Evolutionary conservation across 2,113 vertebrate species (phyloP), one percentile per base, ranked within the genome.

Genomic region (Malurus cyaneus): DNA sequence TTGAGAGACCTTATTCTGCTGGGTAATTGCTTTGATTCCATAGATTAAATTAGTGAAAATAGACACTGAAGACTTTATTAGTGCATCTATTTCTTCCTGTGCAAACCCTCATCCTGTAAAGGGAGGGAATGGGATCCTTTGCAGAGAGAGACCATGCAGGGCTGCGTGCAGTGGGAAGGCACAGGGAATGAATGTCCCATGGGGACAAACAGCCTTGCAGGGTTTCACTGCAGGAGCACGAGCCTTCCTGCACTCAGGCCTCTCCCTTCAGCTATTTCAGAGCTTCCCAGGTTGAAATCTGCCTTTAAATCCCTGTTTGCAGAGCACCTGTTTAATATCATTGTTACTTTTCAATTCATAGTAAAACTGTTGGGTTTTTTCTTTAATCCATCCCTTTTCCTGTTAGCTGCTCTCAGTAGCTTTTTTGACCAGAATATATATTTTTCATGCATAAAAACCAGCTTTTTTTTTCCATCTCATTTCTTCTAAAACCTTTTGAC

Each of bases 311-410:
- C 32, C 13, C 18, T 21, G 11, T 39, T 52, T 73, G 17, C 9
- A 57, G 52, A 36, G 69, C 11, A 52, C 11, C 10, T 34, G 28
- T 39, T 86, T 39, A 34, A 72, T 64, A 60, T 54, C 18, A 5
- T n/a, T 53, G 19, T 23, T 73, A 44, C 23, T 53, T 84, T 70
- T 28, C 62, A 85, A 21, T n/a, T 49, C 61, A 2, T 25, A 9
- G n/a, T 65, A 44, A 31, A 14, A 49, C 7, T 1, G 0, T 0
- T 52, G 17, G 0, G 0, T 52, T 66, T 49, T 66, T 12, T 2
- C n/a, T 52, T 73, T 70, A 61, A 34, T 56, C 13, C 36, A 8
- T 41, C 14, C 14, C 34, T 90, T 85, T 47, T 41, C 31, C 72
- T 76, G 24, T 23, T 82, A 49, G 52, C 57, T 66, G 26, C 54